Evolutionary conservation across 2,113 vertebrate genomes (phyloP).

Genomic region (Plecotus auritus): DNA sequence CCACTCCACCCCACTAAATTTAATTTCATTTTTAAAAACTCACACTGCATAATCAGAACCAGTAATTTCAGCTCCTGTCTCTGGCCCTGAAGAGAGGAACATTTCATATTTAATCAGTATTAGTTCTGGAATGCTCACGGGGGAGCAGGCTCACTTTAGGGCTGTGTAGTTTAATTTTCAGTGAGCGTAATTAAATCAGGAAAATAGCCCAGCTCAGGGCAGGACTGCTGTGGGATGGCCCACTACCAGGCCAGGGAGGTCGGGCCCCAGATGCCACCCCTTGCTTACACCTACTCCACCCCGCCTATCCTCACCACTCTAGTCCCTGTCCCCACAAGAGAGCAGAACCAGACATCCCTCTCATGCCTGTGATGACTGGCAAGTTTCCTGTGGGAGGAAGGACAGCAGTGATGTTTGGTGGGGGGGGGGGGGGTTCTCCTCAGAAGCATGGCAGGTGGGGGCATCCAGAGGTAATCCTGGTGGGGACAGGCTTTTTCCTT

Average conservation of each 20-base stretch:
- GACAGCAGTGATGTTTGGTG: not conserved
- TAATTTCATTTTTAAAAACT: not conserved
- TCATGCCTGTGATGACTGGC: fast-evolving
- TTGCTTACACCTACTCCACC: too few species aligned
- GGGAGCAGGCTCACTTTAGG: slow-evolving; percentile 40
- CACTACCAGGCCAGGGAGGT: not conserved
- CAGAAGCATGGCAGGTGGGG: not conserved
- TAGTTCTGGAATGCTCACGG: slow-evolving; percentile 47
- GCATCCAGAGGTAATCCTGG: not conserved
- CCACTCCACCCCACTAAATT: too few species aligned
- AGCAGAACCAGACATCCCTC: not conserved
- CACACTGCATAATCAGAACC: not conserved
- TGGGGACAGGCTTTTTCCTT: not conserved
- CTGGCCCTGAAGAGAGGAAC: slow-evolving; percentile 8
- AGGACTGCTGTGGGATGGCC: not conserved
- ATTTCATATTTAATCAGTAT: slow-evolving; percentile 62
- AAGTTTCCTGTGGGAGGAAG: not conserved
- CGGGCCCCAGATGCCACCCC: not conserved
- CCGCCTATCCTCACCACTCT: fast-evolving
- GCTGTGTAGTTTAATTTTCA: slow-evolving; percentile 51
- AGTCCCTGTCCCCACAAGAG: too few species aligned
- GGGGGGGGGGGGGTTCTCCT: not conserved
- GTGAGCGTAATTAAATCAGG: slow-evolving; percentile 48
- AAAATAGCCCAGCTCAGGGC: not conserved
- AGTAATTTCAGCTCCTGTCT: slow-evolving; percentile 21